Conservation (phyloP, 2,113 vertebrate species). For the Ranitomeya imitator region DNA sequence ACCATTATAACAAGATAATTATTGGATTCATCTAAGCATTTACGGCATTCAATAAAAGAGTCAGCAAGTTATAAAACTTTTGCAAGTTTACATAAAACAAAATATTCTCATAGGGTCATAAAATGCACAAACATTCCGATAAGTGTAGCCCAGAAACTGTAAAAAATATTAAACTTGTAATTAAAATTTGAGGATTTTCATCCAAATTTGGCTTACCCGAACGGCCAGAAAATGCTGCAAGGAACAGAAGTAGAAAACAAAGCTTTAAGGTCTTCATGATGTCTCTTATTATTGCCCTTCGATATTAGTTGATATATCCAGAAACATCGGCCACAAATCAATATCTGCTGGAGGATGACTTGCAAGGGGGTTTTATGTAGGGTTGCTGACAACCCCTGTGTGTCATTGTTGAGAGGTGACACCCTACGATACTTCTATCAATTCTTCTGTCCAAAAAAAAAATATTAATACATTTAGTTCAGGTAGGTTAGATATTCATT, state of each 20-base stretch:
- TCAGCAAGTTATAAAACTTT: too few species aligned
- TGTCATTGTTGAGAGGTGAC: not conserved
- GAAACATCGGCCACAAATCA: not conserved
- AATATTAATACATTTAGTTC: not conserved
- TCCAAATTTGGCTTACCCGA: not conserved
- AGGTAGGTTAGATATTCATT: not conserved
- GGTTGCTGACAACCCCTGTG: not conserved
- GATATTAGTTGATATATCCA: not conserved
- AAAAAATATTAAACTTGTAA: too few species aligned
- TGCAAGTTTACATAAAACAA: too few species aligned
- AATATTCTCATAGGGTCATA: too few species aligned
- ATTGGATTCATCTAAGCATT: not conserved
- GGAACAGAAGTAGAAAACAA: not conserved
- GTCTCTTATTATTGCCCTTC: not conserved
- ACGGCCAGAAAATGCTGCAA: not conserved
- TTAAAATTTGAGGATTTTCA: not conserved
- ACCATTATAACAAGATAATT: not conserved
- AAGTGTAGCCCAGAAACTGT: too few species aligned
- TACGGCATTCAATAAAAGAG: too few species aligned
- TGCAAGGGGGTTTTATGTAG: not conserved
- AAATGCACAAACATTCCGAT: too few species aligned
- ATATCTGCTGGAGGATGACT: not conserved
- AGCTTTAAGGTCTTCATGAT: not conserved
- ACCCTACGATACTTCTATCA: not conserved
- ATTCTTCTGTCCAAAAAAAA: not conserved